phyloP scores from a whole-genome alignment of 2,113 vertebrate genomes.

The Hylia prasina region DNA sequence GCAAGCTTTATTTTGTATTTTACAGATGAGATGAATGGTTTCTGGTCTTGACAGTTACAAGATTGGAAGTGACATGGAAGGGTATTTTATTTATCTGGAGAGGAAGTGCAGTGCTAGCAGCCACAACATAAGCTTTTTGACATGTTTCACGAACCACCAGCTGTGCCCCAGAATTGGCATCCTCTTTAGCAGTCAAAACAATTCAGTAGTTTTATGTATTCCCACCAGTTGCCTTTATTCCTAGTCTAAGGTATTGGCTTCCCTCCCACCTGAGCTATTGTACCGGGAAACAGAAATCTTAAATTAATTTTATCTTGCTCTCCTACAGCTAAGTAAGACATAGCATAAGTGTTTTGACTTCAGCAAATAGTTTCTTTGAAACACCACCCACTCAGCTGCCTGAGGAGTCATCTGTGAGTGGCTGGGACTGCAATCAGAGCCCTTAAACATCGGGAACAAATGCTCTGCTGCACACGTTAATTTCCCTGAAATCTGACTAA shows the following conservation, averaged over 20 bases:
- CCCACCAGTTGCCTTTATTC: neutral
- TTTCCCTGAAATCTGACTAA: neutral
- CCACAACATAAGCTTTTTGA: slow-evolving; percentile 51
- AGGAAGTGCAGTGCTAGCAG: slow-evolving; percentile 3
- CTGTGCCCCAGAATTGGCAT: slow-evolving; percentile 32
- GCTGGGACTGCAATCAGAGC: neutral
- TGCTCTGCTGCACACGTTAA: neutral
- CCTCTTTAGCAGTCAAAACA: neutral
- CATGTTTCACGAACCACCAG: slow-evolving; percentile 29
- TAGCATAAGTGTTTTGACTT: neutral
- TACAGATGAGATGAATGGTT: neutral
- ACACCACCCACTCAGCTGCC: neutral
- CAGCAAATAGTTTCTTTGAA: neutral
- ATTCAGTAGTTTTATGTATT: neutral
- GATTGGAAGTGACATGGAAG: slow-evolving; percentile 37
- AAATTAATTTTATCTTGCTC: neutral
- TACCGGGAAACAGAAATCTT: neutral
- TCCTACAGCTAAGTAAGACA: neutral
- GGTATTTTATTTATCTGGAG: slow-evolving; percentile 17
- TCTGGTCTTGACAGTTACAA: neutral
- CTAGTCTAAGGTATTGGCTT: neutral
- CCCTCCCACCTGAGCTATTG: neutral
- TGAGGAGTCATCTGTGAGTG: neutral
- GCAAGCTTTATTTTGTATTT: neutral
- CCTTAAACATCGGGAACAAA: rapidly evolving